Base-by-base conservation (phyloP, 2,888 invertebrate genomes). In the Ormyrus nitidulus region DNA sequence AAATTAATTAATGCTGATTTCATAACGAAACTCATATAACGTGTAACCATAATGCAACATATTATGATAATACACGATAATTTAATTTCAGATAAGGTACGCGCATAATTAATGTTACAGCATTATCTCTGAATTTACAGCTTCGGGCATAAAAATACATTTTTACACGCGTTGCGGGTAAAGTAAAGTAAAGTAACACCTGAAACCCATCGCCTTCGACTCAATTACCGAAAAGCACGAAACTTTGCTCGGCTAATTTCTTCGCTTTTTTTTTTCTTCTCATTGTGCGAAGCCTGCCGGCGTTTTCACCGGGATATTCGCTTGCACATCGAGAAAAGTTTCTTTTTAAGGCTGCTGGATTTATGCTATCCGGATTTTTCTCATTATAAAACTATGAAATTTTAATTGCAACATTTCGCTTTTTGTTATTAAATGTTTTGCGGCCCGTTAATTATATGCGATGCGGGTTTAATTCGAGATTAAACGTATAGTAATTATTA, bases 71-170 rank as follows among this genome's bases (percentile, higher is more conserved):
- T 68, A 19, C 48, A 19, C 76, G 75, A 76, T 76, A 77, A 72
- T 76, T 76, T 80, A 62, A 75, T 64, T 75, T 64, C 9, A 79
- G 79, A 75, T 79, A 79, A 70, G 59, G 49, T 48, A 6, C 13
- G 58, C 6, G 34, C 53, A n/a, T 75, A 79, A 75, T 79, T 59
- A 74, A 75, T 58, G 74, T 75, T 75, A 69, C 65, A 65, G 75
- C 19, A 70, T 75, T 74, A 79, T 75, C 79, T 74, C 53, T 70
- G 54, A 71, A 75, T 79, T 70, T 75, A 76, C 72, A 72, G 49
- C 61, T 48, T 5, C 11, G 58, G 9, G 58, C 46, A 62, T 76
- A 80, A 80, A 76, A 71, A 75, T 79, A n/a, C 64, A 53, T 79
- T 79, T 75, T 80, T 75, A 71, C 70, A 58, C 69, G 19, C 48